Evolutionary conservation across 2,797 vertebrate genomes (phyloP), one percentile per base, ranked within the genome.

Genomic region (Gymnodraco acuticeps): DNA sequence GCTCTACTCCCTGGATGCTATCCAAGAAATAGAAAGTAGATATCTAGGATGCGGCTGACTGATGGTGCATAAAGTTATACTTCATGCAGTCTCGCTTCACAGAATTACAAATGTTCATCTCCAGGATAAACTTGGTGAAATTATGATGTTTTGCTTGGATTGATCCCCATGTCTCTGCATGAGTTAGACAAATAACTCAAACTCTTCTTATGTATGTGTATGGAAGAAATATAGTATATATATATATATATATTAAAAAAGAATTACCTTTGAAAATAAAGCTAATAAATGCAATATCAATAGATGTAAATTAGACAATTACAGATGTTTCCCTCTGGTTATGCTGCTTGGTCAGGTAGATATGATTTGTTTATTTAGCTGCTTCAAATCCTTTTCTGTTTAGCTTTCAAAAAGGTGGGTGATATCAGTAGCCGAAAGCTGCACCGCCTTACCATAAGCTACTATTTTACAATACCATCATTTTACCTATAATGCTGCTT

Each of bases 1-100:
- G 73, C 68, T 79, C 65, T 41, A 48, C 50, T 43, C 48, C 23
- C 27, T 56, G 55, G 20, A 54, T 75, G 70, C 66, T 64, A 69
- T 69, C 50, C 43, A 65, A 77, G 52, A 53, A 50, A 76, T 69
- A 64, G 53, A 70, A 75, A 75, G 20, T 48, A 0, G 0, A n/a
- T 54, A 60, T 73, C 16, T 52, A 51, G 20, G 43, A 59, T 71
- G 12, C 23, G 27, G 52, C 20, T 67, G 71, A 60, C 62, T n/a
- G 15, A 47, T 72, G 72, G 19, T 45, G 59, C 63, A 76, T 73
- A 62, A 59, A 58, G 64, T 69, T n/a, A 23, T 61, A 15, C 27
- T 69, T 73, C 53, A 73, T 59, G 13, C 27, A 74, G 56, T 58
- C 14, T 20, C 14, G 12, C 16, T 75, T 55, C 43, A 73, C 17